A percentile compares a stretch with the other conserved stretches of the same genome.
Evolutionary conservation across 2,113 vertebrate species (phyloP).

Genomic region (Callipepla californica): DNA sequence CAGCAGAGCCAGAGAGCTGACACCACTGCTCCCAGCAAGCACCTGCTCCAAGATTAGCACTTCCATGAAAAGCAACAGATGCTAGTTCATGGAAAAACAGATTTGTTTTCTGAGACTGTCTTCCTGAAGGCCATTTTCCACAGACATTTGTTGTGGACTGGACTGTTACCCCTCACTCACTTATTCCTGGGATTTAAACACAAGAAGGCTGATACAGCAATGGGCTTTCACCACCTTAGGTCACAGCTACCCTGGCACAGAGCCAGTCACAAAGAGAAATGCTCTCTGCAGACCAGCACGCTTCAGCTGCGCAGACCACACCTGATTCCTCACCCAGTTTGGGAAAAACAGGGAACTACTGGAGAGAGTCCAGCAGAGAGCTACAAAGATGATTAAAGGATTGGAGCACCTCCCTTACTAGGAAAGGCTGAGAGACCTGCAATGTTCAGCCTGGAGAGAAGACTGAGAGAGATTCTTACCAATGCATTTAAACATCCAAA

Average conservation of each 20-base stretch:
- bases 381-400: too few relatives aligned
- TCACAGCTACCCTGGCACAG: background rate
- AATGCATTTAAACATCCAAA: background rate
- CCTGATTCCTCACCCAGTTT: background rate
- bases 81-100: background rate
- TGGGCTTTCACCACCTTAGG: background rate
- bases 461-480: background rate
- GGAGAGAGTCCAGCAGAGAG: too few relatives aligned
- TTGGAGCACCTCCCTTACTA: background rate
- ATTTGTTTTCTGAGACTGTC: background rate
- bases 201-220: background rate
- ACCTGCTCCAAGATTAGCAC: background rate
- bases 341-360: too few relatives aligned
- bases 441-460: background rate
- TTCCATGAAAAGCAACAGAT: slow-evolving; percentile 12
- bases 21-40: background rate
- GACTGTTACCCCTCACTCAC: background rate
- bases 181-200: background rate
- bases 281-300: background rate
- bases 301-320: too few relatives aligned
- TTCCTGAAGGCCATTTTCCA: background rate
- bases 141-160: background rate
- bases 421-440: background rate
- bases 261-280: background rate
- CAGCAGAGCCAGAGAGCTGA: background rate